phyloP scores from a whole-genome alignment of 2,888 invertebrate genomes.

The Trimorus sp. region DNA sequence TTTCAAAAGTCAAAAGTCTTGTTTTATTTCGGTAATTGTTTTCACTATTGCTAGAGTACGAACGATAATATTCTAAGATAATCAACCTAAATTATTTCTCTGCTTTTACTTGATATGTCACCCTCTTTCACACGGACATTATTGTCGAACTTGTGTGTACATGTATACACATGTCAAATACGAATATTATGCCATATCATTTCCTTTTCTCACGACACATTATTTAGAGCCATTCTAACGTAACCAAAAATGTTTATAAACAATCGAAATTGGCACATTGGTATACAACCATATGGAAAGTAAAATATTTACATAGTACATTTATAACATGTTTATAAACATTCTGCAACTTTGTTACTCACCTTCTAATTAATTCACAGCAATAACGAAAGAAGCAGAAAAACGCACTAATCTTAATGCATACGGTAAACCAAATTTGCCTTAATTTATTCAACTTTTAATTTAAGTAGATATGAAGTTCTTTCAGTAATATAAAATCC shows the following conservation, averaged over 20 bases:
- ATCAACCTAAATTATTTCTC: constrained; percentile 57
- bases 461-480: neutral
- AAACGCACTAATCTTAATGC: too few relatives aligned
- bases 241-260: neutral
- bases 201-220: constrained; percentile 40
- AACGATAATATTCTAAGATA: constrained; percentile 42
- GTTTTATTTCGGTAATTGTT: too few relatives aligned
- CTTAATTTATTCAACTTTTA: neutral
- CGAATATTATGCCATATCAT: constrained; percentile 50
- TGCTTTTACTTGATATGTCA: constrained; percentile 59
- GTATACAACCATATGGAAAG: too few relatives aligned
- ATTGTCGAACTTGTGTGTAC: constrained; percentile 55
- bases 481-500: neutral
- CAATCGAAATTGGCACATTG: neutral
- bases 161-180: constrained; percentile 44
- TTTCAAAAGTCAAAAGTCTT: too few relatives aligned
- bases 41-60: neutral
- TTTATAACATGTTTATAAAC: too few relatives aligned
- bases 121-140: constrained; percentile 65
- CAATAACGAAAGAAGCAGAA: too few relatives aligned
- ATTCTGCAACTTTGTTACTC: too few relatives aligned
- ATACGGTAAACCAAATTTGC: too few relatives aligned
- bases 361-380: too few relatives aligned
- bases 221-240: neutral
- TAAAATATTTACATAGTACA: too few relatives aligned